Base-by-base conservation (phyloP, 2,797 vertebrate genomes). In the Pyrocephalus nanus region DNA sequence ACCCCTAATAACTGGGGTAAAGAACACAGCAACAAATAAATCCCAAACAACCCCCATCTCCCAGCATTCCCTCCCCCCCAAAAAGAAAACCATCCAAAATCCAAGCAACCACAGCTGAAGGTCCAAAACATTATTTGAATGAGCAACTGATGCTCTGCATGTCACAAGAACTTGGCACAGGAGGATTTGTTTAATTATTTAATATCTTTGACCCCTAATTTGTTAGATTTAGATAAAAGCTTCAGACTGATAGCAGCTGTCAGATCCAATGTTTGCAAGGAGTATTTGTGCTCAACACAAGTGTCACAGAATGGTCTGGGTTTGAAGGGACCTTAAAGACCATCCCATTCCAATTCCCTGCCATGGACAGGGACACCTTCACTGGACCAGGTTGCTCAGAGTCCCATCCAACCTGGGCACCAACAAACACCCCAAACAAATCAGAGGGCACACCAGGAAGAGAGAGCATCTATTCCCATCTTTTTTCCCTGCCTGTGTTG, bases 401-500 rank as follows among this genome's bases (percentile, higher is more conserved):
- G 30, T 9, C 66, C 26, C 8, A 36, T 25, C 19, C 53, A 60
- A 3, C 15, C 18, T 42, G 66, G 38, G 15, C 26, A 77, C 26
- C 65, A 65, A 7, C 12, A 55, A 79, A 60, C 2, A 69, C 1
- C 18, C n/a, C 53, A 64, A 72, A 22, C 16, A 62, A 86, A 73
- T 21, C 48, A 42, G n/a, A 81, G 19, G 3, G 34, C 36, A 47
- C 19, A 36, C 1, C 18, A 45, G n/a, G 26, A 86, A 61, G 15
- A 81, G 30, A 5, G 6, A 70, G 18, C 48, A 74, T 29, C 22
- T 90, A 58, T 29, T 57, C 11, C 30, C 14, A 4, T 20, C 32
- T 73, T 88, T 29, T 12, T 1, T 19, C 4, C 4, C 4, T 15
- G 40, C 3, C 27, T 6, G 0, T 11, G 21, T 23, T 64, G 1